Evolutionary conservation across 2,113 vertebrate species (phyloP), one percentile per base, ranked within the genome.

Genomic region (Pontoporia blainvillei): DNA sequence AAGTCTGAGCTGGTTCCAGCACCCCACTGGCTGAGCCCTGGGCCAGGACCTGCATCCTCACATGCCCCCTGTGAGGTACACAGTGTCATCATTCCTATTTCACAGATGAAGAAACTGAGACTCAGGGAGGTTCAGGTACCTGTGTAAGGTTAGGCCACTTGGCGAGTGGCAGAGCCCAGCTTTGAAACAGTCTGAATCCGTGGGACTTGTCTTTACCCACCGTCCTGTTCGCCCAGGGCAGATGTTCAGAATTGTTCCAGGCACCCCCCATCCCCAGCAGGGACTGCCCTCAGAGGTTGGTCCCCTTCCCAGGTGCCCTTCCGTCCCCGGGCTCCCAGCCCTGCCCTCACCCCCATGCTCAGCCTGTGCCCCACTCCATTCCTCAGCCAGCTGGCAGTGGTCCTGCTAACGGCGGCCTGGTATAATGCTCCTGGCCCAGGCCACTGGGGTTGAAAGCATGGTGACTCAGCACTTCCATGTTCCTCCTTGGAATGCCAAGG

Each of bases 101-200:
- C 62, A 59, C 7, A 44, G 64, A 49, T 4, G 69, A 75, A 34
- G 81, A 90, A 64, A 67, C 10, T 6, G 25, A 76, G 67, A 17
- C 20, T n/a, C n/a, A 1, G 21, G 39, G 34, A 59, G 52, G 18
- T 54, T 23, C 29, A 1, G n/a, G 1, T 39, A 11, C 61, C 66
- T 1, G 0, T 12, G 2, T n/a, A 11, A 88, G n/a, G 13, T 49
- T 29, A 90, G 64, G 59, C 15, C 2, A 4, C 27, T 36, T 2
- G 39, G n/a, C 0, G 34, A 52, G 39, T 36, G 78, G 52, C 46
- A 1, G 14, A 52, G 52, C 15, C 66, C 9, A 29, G 39, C 39
- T 59, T 31, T 2, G 25, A 72, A 59, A 31, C 5, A 15, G 5
- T 46, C 62, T n/a, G 41, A 90, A 39, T 15, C 29, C 15, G 36